These are phyloP conservation scores for Pelosia muscerda DNA, from an alignment of 2,888 invertebrate species.

Conservation along the genomic window DNA sequence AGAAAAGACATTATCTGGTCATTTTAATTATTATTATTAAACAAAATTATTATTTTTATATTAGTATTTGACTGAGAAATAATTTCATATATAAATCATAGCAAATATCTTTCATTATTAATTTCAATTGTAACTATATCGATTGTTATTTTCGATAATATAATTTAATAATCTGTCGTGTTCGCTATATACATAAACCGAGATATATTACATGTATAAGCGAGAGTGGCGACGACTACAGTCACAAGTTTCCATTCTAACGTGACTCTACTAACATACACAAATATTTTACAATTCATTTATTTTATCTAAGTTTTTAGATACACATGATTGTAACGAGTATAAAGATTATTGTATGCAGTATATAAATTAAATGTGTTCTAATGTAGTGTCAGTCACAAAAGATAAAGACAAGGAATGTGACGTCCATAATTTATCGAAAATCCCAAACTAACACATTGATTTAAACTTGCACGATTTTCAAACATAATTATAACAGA, in stretches of 20 bases:
- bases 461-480: no score
- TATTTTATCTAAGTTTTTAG: conserved; percentile 52
- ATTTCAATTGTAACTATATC: conserved; percentile 55
- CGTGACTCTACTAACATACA: conserved; percentile 52
- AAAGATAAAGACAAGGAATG: neutral
- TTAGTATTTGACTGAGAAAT: conserved; percentile 31
- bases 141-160: conserved; percentile 48
- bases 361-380: conserved; percentile 7
- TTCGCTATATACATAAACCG: conserved; percentile 67
- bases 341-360: conserved; percentile 9
- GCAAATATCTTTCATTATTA: conserved; percentile 46
- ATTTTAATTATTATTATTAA: conserved; percentile 25
- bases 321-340: conserved; percentile 45
- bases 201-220: conserved; percentile 58
- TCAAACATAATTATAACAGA: no score
- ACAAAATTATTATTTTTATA: conserved; percentile 22
- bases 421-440: neutral
- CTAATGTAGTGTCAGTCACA: neutral
- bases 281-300: conserved; percentile 57
- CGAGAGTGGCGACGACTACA: conserved; percentile 60
- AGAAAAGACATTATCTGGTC: conserved; percentile 30
- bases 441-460: neutral
- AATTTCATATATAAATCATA: conserved; percentile 32
- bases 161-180: conserved; percentile 58
- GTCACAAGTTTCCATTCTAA: conserved; percentile 54